These are phyloP conservation scores for Lemur catta DNA, from an alignment of 2,797 vertebrate genomes.

Conservation along the genomic window DNA sequence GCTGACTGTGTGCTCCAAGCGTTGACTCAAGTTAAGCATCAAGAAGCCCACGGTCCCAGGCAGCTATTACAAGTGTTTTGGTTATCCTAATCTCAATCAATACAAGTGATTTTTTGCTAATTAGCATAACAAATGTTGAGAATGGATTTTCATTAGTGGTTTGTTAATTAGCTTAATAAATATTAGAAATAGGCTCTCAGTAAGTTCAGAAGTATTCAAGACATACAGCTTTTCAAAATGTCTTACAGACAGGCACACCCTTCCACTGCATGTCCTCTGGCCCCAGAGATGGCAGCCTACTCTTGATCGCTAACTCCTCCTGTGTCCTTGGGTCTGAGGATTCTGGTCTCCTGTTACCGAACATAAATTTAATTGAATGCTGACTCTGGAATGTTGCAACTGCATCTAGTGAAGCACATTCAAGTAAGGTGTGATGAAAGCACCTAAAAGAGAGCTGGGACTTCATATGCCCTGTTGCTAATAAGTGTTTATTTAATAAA, in stretches of 20 bases:
- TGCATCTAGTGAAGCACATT: not conserved
- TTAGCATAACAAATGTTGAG: constrained; percentile 34
- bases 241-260: not conserved
- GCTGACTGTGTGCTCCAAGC: not conserved
- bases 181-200: not conserved
- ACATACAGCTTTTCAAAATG: not conserved
- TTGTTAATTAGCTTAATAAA: constrained; percentile 24
- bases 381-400: not conserved
- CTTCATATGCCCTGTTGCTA: not conserved
- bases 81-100: constrained; percentile 12
- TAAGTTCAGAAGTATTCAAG: constrained; percentile 36
- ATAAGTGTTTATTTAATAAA: not conserved
- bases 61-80: not conserved
- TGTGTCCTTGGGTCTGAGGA: not conserved
- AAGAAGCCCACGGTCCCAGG: not conserved
- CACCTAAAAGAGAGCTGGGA: not conserved
- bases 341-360: not conserved
- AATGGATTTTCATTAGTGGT: constrained; percentile 52
- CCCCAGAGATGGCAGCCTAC: not conserved
- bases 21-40: not conserved
- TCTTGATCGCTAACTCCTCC: not conserved
- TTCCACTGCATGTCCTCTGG: not conserved
- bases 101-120: constrained; percentile 10
- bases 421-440: not conserved
- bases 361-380: not conserved